Conservation (phyloP, 2,113 vertebrate species). For the Gambusia holbrooki region DNA sequence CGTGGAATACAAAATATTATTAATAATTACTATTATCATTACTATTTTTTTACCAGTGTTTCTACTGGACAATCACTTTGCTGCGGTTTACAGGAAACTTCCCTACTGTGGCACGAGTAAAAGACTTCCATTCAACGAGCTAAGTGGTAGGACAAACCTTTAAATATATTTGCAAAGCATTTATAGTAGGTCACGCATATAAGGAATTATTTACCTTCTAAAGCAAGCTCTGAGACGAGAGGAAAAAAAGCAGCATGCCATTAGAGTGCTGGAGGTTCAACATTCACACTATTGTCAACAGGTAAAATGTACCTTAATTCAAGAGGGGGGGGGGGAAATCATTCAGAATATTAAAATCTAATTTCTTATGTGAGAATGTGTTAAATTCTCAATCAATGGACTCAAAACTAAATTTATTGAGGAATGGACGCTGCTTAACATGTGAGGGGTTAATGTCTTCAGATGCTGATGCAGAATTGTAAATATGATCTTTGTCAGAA, state of each 20-base stretch:
- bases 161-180: background rate
- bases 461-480: constrained; percentile 48
- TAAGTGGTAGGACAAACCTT: constrained; percentile 1
- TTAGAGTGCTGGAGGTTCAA: background rate
- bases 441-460: constrained; percentile 33
- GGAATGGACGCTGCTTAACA: constrained; percentile 9
- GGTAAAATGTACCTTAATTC: background rate
- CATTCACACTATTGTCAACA: constrained; percentile 11
- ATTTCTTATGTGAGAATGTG: constrained; percentile 1
- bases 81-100: too few relatives aligned
- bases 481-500: constrained; percentile 61
- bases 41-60: too few relatives aligned
- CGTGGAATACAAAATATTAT: background rate
- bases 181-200: background rate
- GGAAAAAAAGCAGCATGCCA: background rate
- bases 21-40: background rate
- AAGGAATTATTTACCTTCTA: background rate
- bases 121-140: background rate
- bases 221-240: background rate
- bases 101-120: too few relatives aligned
- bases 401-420: constrained; percentile 14
- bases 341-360: background rate
- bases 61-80: too few relatives aligned
- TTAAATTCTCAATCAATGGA: constrained; percentile 30
- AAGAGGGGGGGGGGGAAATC: background rate